Evolutionary conservation across 2,113 vertebrate genomes (phyloP).

Genomic region (Ciconia boyciana): DNA sequence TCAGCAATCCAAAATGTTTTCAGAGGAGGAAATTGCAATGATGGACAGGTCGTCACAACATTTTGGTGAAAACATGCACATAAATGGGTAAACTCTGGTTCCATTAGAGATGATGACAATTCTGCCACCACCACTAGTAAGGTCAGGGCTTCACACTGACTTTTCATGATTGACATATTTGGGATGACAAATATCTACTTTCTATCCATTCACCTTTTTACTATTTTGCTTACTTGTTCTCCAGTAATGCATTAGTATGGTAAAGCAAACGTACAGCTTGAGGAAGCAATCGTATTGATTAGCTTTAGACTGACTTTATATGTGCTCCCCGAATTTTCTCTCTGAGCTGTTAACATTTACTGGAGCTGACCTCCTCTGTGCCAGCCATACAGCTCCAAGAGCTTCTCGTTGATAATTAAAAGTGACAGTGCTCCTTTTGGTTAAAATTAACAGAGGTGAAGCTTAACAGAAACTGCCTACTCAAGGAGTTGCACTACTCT

Average conservation of each 20-base stretch:
- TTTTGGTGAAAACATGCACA: background rate
- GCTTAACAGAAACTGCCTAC: slow-evolving; percentile 48
- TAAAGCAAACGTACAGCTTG: background rate
- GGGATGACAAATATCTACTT: background rate
- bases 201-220: background rate
- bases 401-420: slow-evolving; percentile 20
- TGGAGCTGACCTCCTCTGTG: background rate
- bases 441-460: slow-evolving; percentile 64
- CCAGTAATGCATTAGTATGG: background rate
- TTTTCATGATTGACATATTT: background rate
- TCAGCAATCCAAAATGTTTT: background rate
- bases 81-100: background rate
- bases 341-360: background rate
- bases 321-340: background rate
- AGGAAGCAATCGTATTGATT: background rate
- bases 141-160: background rate
- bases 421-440: slow-evolving; percentile 23
- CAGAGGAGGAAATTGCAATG: background rate
- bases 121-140: background rate
- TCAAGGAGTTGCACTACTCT: slow-evolving; percentile 37
- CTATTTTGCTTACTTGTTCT: background rate
- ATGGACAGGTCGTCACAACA: background rate
- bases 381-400: background rate
- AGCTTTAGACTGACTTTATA: background rate
- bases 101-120: background rate